Base-by-base conservation (phyloP, 2,797 vertebrate species). In the Esox lucius region DNA sequence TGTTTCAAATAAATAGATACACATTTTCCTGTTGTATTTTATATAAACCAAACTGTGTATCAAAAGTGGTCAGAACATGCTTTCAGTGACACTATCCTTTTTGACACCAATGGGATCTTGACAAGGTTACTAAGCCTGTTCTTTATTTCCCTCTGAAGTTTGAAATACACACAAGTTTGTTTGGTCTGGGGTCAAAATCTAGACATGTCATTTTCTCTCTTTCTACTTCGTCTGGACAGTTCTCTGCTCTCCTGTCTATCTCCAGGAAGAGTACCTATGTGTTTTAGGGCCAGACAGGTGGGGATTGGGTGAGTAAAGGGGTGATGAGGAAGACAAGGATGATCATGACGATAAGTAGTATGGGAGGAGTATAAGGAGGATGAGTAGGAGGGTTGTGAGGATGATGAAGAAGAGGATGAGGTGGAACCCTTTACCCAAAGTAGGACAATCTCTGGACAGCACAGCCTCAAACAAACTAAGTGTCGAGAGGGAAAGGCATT, bases 191-290 rank as follows among this genome's bases (percentile, higher is more conserved):
- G 53, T 1, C 19, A 22, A 56, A 56, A 56, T 56, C 53, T 53
- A 53, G 51, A 53, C 49, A 17, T 19, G 17, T 6, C 4, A 13
- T 51, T 51, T 51, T 17, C 17, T 51, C 49, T 6, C 49, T 49
- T 49, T 2, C n/a, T 19, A 53, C 17, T 53, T 53, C 19, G 17
- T 53, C 17, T 53, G 17, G 49, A 17, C 49, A 53, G 49, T 17
- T 13, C 16, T 51, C 17, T 8, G 16, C 17, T 53, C 19, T 1
- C 3, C 22, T 26, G 5, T 4, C 59, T 11, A 7, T 77, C 80
- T 74, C 78, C 68, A 42, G 73, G 79, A 76, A 79, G 59, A 35
- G 24, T 33, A 12, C 75, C 78, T 80, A 87, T 78, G 70, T 68
- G 69, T 72, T 78, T 65, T 22, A 62, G 56, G 46, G 49, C 15